Percentiles rank a stretch among this genome's conserved stretches.
phyloP scores from a whole-genome alignment of 2,113 vertebrate genomes.

The Cottus gobio region DNA sequence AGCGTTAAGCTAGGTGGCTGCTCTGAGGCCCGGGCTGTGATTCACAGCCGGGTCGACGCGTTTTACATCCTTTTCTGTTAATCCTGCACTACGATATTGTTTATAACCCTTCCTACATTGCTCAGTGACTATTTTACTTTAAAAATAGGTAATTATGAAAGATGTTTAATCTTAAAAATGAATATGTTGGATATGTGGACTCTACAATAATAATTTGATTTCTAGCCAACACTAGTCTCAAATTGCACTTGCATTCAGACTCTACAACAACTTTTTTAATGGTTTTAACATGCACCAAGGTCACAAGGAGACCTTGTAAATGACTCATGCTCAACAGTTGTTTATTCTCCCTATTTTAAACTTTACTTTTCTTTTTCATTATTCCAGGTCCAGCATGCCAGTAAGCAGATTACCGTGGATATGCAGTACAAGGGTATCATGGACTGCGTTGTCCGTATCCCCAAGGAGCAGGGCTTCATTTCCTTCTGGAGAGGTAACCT shows the following conservation, averaged over 20 bases:
- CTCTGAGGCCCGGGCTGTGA: conserved; percentile 2
- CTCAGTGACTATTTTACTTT: rapidly evolving
- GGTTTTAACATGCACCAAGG: conserved; percentile 49
- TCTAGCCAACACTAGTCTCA: background rate
- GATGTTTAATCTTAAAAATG: too few species aligned
- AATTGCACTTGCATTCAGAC: background rate
- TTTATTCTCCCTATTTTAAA: background rate
- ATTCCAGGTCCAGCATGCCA: conserved; percentile 90
- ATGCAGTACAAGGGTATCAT: conserved; percentile 93
- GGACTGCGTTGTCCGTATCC: conserved; percentile 90
- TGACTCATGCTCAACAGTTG: background rate
- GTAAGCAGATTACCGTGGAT: conserved; percentile 89
- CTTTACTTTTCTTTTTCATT: background rate
- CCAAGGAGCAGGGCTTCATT: conserved; percentile 89
- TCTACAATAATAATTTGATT: background rate
- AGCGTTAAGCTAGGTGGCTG: background rate
- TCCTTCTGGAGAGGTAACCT: conserved; percentile 94
- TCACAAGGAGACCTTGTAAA: conserved; percentile 61
- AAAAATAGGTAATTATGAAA: rapidly evolving
- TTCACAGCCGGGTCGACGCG: conserved; percentile 33
- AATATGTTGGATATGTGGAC: background rate
- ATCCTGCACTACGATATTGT: background rate
- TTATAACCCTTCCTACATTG: rapidly evolving
- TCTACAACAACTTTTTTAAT: background rate
- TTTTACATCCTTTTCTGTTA: background rate